phyloP scores from a whole-genome alignment of 2,113 vertebrate species.

The Fregetta grallaria region DNA sequence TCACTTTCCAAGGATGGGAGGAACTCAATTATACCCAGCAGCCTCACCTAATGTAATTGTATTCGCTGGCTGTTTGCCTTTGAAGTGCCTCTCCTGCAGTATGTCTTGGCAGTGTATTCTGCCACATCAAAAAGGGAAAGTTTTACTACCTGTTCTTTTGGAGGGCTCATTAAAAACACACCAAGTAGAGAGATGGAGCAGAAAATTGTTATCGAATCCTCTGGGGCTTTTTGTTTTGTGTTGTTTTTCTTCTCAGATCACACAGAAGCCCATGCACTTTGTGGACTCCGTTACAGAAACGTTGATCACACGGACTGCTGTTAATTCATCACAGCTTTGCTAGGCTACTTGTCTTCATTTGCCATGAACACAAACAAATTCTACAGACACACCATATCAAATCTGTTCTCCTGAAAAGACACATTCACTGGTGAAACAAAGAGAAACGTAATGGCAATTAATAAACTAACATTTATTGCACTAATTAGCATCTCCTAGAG shows the following conservation, averaged over 20 bases:
- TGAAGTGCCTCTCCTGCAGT: constrained; percentile 59
- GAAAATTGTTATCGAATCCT: constrained; percentile 63
- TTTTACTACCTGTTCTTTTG: constrained; percentile 65
- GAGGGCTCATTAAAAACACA: constrained; percentile 69
- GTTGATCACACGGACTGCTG: constrained; percentile 15
- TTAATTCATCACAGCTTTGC: constrained; percentile 59
- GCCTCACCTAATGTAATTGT: constrained; percentile 56
- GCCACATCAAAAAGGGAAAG: constrained; percentile 67
- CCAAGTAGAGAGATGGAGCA: constrained; percentile 46
- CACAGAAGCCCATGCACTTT: constrained; percentile 22
- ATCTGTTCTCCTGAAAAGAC: constrained; percentile 59
- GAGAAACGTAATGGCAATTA: constrained; percentile 68
- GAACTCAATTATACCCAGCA: constrained; percentile 69
- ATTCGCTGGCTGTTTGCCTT: constrained; percentile 56
- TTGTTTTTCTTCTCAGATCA: constrained; percentile 39
- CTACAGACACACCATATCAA: constrained; percentile 36
- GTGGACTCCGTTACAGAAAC: constrained; percentile 39
- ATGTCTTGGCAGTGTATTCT: constrained; percentile 60
- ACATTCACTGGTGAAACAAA: constrained; percentile 68
- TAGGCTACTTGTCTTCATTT: constrained; percentile 46
- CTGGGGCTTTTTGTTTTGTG: constrained; percentile 21
- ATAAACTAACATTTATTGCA: constrained; percentile 72
- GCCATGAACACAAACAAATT: constrained; percentile 57
- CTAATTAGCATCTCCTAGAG: constrained; percentile 76
- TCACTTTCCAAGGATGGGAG: constrained; percentile 56